Base-by-base conservation (phyloP, 2,888 invertebrate genomes). In the Epistrophe grossulariae region DNA sequence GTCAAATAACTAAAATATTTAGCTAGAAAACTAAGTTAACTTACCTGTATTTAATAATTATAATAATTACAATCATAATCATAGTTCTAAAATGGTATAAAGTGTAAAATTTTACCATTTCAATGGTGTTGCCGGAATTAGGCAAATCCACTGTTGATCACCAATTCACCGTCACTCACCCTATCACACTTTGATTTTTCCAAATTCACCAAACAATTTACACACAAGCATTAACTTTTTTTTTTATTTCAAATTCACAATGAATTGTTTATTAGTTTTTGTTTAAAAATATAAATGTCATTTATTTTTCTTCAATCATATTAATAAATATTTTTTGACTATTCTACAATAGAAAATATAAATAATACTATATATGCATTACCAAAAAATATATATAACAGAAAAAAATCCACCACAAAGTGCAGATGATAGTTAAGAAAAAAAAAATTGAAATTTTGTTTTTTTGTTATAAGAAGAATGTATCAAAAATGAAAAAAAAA, bases 1-100 rank as follows among this genome's bases (percentile, higher is more conserved):
- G 92, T 92, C 91, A 93, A 92, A 93, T 93, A 92, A 92, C 91
- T 91, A 90, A 64, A 90, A 90, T 60, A 74, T 89, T 88, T 89
- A 89, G 89, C 90, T 90, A 90, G 87, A 77, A 74, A 77, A 83
- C 76, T 79, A 87, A 88, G 85, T 78, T 84, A 84, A 83, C 71
- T 71, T 79, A 81, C 87, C 68, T 88, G 72, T 88, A 79, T 88
- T 79, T 88, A 62, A 62, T 24, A 60, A 60, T 60, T 60, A 71
- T 62, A 81, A 77, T 66, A 83, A 83, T 71, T 66, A 78, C 60
- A 79, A 50, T 71, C 71, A 82, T 82, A 79, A 82, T 82, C 74
- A 82, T 87, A 79, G 74, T 55, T 78, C 55, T 72, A 66, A 83
- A 62, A 83, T 79, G 45, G 55, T 60, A 57, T 50, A 45, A 50